Evolutionary conservation across 1,140 invertebrate species (phyloP).

Genomic region (Melanaphis sacchari): DNA sequence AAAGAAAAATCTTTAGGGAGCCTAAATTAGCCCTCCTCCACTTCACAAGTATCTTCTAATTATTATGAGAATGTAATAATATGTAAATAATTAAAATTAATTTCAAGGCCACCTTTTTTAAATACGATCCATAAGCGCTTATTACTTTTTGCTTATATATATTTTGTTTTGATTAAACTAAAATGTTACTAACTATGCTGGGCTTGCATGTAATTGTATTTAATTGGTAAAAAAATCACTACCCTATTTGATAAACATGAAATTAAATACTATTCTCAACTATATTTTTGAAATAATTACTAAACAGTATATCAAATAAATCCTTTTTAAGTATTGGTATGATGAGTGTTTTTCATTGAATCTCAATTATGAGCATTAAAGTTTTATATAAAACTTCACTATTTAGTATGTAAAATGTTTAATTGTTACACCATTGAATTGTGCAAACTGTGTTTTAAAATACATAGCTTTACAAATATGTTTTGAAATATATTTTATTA

Average conservation of each 20-base stretch:
- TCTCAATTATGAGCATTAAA: not conserved
- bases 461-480: not conserved
- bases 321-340: not conserved
- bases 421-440: slow-evolving; percentile 20
- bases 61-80: no score
- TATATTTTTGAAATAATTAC: not conserved
- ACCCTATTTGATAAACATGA: not conserved
- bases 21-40: not conserved
- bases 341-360: not conserved
- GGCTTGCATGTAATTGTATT: not conserved
- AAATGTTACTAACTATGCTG: not conserved
- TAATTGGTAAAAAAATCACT: not conserved
- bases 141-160: not conserved
- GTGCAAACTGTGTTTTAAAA: not conserved
- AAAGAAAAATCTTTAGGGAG: not conserved
- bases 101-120: not conserved
- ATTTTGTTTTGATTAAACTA: not conserved
- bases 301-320: not conserved
- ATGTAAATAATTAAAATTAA: no score
- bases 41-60: not conserved
- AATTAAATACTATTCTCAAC: not conserved
- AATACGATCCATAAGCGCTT: not conserved
- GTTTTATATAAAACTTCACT: not conserved
- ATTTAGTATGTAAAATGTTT: not conserved
- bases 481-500: not conserved